These are phyloP conservation scores for Heterochromis multidens DNA, from an alignment of 2,113 vertebrate species.

Conservation along the genomic window DNA sequence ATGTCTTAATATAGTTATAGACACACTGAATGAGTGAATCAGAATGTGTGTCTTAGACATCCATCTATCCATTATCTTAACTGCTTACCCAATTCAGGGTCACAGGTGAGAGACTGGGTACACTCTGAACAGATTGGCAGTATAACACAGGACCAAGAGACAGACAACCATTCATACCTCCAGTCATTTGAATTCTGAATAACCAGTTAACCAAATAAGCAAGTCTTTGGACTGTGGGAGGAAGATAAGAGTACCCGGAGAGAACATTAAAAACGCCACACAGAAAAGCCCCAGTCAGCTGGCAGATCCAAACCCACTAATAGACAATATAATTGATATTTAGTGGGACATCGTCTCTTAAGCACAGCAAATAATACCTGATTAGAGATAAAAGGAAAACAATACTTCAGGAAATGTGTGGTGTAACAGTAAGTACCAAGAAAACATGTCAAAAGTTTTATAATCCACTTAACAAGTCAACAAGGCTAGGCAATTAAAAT, in stretches of 20 bases:
- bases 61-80: background rate
- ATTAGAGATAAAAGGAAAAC: background rate
- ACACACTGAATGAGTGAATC: background rate
- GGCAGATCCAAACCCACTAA: background rate
- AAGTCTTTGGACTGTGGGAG: background rate
- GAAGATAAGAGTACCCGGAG: background rate
- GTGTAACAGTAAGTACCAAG: background rate
- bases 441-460: background rate
- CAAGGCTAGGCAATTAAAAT: background rate
- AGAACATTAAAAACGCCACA: background rate
- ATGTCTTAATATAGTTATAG: background rate
- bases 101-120: background rate
- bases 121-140: background rate
- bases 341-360: background rate
- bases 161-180: background rate
- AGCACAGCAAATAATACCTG: background rate
- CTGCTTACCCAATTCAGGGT: background rate
- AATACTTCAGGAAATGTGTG: background rate
- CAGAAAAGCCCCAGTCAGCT: background rate
- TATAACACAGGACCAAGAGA: background rate
- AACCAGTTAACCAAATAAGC: background rate
- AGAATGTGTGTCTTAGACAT: background rate
- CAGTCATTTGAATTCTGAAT: background rate
- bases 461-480: conserved; percentile 1
- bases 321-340: background rate